phyloP scores from a whole-genome alignment of 2,113 vertebrate species.

The Chloroceryle aenea region DNA sequence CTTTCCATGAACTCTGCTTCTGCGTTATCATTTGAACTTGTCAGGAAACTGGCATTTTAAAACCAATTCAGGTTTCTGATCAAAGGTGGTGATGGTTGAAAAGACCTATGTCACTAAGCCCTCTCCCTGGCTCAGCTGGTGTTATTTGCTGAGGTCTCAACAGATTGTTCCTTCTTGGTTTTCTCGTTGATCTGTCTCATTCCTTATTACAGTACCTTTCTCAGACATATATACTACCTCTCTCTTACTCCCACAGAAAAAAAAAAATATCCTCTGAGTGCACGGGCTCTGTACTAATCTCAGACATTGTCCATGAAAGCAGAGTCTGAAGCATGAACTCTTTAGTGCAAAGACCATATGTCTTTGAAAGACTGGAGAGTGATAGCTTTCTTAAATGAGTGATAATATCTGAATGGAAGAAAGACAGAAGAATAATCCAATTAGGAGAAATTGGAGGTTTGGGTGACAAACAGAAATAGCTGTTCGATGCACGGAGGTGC shows the following conservation, averaged over 20 bases:
- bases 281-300: background rate
- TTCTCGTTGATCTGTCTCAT: background rate
- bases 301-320: background rate
- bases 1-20: background rate
- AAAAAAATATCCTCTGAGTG: background rate
- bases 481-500: background rate
- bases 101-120: background rate
- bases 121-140: background rate
- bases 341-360: background rate
- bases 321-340: background rate
- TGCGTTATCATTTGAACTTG: background rate
- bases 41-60: background rate
- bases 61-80: background rate
- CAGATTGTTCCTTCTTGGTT: background rate
- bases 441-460: background rate
- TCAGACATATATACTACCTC: background rate
- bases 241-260: background rate
- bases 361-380: background rate
- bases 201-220: background rate
- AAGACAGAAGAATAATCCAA: background rate
- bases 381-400: background rate
- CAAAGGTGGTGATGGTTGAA: background rate
- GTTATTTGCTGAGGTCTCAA: background rate
- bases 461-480: background rate
- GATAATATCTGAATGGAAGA: background rate